These are phyloP conservation scores for Yponomeuta sedellus DNA, from an alignment of 2,888 invertebrate genomes.

Conservation along the genomic window DNA sequence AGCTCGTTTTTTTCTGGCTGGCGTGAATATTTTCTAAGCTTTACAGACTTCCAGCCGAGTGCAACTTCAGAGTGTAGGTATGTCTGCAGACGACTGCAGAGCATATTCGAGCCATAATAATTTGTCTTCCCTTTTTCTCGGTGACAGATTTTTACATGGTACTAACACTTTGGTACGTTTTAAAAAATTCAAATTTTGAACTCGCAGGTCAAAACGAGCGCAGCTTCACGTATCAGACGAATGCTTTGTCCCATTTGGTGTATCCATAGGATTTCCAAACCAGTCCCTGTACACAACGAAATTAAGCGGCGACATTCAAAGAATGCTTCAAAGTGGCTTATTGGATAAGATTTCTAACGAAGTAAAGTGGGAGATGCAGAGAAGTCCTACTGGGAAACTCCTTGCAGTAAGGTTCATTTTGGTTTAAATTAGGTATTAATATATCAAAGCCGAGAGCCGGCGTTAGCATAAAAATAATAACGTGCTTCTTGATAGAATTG, in stretches of 20 bases:
- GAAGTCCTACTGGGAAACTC: conserved; percentile 77
- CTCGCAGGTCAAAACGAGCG: conserved; percentile 67
- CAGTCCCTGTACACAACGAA: conserved; percentile 79
- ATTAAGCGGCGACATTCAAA: conserved; percentile 77
- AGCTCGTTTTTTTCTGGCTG: no score
- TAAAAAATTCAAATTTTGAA: not conserved
- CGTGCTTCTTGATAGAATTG: no score
- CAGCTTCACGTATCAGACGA: conserved; percentile 83
- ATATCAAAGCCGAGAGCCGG: no score
- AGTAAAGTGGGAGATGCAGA: conserved; percentile 83
- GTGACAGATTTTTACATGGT: no score
- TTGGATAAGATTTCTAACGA: conserved; percentile 80
- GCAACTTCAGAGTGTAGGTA: no score
- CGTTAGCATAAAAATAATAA: no score
- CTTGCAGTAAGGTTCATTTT: conserved; percentile 68
- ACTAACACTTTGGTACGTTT: not conserved
- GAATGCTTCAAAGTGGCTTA: conserved; percentile 81
- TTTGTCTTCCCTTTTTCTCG: no score
- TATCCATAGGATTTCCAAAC: conserved; percentile 79
- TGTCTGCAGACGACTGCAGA: no score
- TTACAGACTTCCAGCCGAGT: no score
- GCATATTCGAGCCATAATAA: no score
- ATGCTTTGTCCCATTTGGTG: conserved; percentile 84
- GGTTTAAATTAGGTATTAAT: not conserved
- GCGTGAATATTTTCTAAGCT: no score